phyloP scores from a whole-genome alignment of 2,888 invertebrate genomes.

The Watsonalla cultraria region DNA sequence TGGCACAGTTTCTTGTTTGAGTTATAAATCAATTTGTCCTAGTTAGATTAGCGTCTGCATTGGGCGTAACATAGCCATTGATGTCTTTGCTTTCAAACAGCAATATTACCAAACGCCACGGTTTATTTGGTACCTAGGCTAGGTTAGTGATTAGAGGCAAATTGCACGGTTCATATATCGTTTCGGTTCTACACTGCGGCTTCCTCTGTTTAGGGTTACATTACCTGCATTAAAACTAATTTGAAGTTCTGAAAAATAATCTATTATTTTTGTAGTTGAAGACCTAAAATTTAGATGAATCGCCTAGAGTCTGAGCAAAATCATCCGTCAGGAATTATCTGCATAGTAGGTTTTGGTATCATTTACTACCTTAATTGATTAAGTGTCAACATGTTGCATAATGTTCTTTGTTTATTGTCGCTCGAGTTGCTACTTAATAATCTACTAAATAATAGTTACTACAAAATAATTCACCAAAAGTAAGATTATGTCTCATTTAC shows the following conservation, averaged over 20 bases:
- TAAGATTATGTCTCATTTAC: conserved; percentile 19
- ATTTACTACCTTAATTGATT: too few relatives aligned
- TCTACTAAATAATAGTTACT: conserved; percentile 29
- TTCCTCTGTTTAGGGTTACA: conserved; percentile 35
- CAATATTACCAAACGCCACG: conserved; percentile 57
- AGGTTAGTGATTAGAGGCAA: conserved; percentile 6
- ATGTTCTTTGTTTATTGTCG: too few relatives aligned
- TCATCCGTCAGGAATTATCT: too few relatives aligned
- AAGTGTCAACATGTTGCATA: too few relatives aligned
- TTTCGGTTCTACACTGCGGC: conserved; percentile 30
- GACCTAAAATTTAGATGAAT: too few relatives aligned
- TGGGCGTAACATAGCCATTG: conserved; percentile 46
- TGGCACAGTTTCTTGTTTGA: conserved; percentile 72
- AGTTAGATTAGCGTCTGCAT: conserved; percentile 66
- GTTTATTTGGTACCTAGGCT: conserved; percentile 30
- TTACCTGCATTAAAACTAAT: conserved; percentile 4
- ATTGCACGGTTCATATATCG: conserved; percentile 23
- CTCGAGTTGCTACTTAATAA: too few relatives aligned
- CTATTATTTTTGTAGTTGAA: too few relatives aligned
- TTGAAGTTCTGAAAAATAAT: too few relatives aligned
- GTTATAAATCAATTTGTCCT: conserved; percentile 71
- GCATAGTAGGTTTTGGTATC: too few relatives aligned
- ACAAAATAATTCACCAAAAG: conserved; percentile 39
- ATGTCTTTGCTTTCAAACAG: conserved; percentile 64
- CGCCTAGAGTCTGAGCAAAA: too few relatives aligned